Evolutionary conservation across 2,888 invertebrate genomes (phyloP), one percentile per base, ranked within the genome.

Genomic region (Darwinula stevensoni): DNA sequence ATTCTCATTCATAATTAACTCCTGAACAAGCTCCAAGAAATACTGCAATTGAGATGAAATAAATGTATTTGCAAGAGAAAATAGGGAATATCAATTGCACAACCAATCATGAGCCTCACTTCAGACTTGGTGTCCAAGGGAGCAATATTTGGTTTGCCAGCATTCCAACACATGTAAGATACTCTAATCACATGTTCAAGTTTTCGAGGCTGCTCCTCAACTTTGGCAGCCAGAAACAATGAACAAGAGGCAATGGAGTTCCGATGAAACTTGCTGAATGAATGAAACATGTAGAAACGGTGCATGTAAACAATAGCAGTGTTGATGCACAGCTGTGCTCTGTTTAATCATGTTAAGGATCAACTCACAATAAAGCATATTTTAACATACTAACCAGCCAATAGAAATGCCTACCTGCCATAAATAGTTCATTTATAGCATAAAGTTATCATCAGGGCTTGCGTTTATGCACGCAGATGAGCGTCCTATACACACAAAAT

Each of bases 221-320:
- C 80, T 61, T 97, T 97, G 38, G 91, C 91, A 36, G 94, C 88
- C 42, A 97, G 60, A 54, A 97, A 97, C 31, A 97, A 59, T 33
- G 86, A 74, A 3, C 91, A 86, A 3, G 86, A 70, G 6, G 88
- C 82, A 51, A 94, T 78, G 33, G 76, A 69, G 54, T 84, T 76
- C 50, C 86, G 67, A 55, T 84, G 80, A 52, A 91, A 94, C 50
- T 75, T 73, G 32, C 76, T 69, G 57, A 97, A 82, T 12, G 91
- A 84, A 51, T 94, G 91, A 59, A 82, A 88, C 57, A 91, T 84
- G 57, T 88, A 97, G 58, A 94, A 97, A 34, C 94, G 65, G 56
- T 97, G 94, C 88, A 94, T 88, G 48, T 94, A 94, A 34, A 94
- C 91, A 47, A 91, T 91, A 17, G 91, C 94, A 37, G 91, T 91